Conservation (phyloP, 2,888 invertebrate genomes). For the Drosophila formosana region DNA sequence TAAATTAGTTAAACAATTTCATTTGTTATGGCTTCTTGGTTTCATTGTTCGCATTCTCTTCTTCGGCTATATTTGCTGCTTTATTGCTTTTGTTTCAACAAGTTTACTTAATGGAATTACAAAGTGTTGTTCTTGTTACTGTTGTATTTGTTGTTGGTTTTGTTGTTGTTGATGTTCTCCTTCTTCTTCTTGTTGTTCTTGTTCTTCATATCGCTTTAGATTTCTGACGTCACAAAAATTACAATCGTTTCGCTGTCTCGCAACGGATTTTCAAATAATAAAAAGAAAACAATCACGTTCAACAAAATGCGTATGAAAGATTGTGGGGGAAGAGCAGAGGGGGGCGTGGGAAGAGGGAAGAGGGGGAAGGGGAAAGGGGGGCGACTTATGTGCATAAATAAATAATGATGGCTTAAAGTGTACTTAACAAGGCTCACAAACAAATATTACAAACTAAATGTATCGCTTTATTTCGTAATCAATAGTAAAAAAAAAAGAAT, state of each 20-base stretch:
- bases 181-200: constrained; percentile 30
- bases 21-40: constrained; percentile 43
- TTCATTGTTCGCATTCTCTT: constrained; percentile 21
- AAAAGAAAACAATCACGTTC: constrained; percentile 31
- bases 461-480: not conserved
- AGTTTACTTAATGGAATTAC: constrained; percentile 26
- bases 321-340: not conserved
- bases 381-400: constrained; percentile 38
- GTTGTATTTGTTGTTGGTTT: constrained; percentile 13
- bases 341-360: not conserved
- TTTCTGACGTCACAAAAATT: constrained; percentile 85
- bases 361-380: not conserved
- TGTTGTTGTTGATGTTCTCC: constrained; percentile 29
- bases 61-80: constrained; percentile 24
- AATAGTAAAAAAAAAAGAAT: constrained; percentile 10
- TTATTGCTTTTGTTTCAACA: constrained; percentile 35
- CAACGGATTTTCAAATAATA: constrained; percentile 83
- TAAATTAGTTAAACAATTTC: constrained; percentile 67
- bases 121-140: constrained; percentile 13
- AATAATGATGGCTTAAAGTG: constrained; percentile 62
- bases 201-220: constrained; percentile 72
- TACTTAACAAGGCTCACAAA: constrained; percentile 56
- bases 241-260: constrained; percentile 77
- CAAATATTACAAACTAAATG: constrained; percentile 19
- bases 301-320: not conserved